A percentile compares a stretch with the other conserved stretches of the same genome.
Conservation (phyloP, 2,113 vertebrate genomes). For the Calyptomena viridis region DNA sequence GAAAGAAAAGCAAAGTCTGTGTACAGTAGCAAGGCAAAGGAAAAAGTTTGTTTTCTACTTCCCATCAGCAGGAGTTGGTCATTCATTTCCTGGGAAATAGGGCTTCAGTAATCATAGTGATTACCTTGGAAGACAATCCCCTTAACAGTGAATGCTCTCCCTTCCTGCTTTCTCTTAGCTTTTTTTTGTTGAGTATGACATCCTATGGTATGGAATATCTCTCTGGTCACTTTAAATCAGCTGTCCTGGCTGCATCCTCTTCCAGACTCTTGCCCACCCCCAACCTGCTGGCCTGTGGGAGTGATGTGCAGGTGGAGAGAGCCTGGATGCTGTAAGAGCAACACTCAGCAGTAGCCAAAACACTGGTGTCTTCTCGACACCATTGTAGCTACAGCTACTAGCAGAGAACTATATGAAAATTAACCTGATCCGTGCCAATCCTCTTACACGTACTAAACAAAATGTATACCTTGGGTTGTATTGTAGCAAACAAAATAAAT, state of each 20-base stretch:
- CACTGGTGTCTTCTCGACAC: neutral
- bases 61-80: fast-evolving
- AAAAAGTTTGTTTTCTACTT: neutral
- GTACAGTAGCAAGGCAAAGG: neutral
- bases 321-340: neutral
- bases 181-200: neutral
- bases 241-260: neutral
- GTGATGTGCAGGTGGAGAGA: neutral
- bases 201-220: neutral
- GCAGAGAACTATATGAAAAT: neutral
- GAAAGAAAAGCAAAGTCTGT: neutral
- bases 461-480: neutral
- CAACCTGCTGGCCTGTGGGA: neutral
- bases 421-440: neutral
- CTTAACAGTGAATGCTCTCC: neutral
- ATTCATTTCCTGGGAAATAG: neutral
- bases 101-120: neutral
- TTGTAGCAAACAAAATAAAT: neutral
- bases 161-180: neutral
- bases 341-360: neutral
- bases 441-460: neutral
- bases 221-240: neutral
- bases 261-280: neutral
- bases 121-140: neutral
- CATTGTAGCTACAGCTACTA: neutral